Base-by-base conservation (phyloP, 2,888 invertebrate genomes). In the Pilophorus perplexus region DNA sequence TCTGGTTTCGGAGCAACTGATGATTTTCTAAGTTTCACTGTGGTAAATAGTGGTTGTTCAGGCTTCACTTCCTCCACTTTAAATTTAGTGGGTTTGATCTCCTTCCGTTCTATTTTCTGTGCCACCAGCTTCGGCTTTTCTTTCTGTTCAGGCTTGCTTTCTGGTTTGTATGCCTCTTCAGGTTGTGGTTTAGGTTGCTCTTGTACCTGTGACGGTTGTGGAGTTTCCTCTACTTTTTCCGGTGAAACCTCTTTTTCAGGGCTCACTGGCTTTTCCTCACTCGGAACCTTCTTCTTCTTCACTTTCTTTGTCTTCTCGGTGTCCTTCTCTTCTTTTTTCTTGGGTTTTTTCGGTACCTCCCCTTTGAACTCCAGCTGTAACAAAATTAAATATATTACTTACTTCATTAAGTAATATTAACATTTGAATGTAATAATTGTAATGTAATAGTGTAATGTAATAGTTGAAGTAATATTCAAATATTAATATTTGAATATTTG, bases 211-310 rank as follows among this genome's bases (percentile, higher is more conserved):
- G n/a, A n/a, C n/a, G n/a, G n/a, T n/a, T n/a, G n/a, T n/a, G n/a
- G n/a, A 62, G 66, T 20, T 64, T 38, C 78, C 67, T 76, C 75
- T 8, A 79, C 78, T 71, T 78, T 73, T 69, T 79, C 33, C 8
- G 46, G 62, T 10, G 48, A 16, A 18, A 28, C 14, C 22, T 44
- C 62, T 18, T 62, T 66, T 60, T 71, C 68, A 4, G 48, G 46
- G 28, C 20, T 33, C 1, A 28, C 28, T 22, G 48, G 46, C 14
- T 62, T 28, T 72, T 82, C 80, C 64, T 81, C 76, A 48, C 84
- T 83, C 0, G 82, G 79, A 40, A 83, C 75, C 78, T 71, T 78
- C 33, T 64, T 64, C 28, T 42, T 50, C 38, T 55, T 66, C 37
- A 42, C 22, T 66, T 70, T 71, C 54, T 67, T 68, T 27, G 12